Evolutionary conservation across 1,140 invertebrate species (phyloP).

Genomic region (Eubasilissa regina): DNA sequence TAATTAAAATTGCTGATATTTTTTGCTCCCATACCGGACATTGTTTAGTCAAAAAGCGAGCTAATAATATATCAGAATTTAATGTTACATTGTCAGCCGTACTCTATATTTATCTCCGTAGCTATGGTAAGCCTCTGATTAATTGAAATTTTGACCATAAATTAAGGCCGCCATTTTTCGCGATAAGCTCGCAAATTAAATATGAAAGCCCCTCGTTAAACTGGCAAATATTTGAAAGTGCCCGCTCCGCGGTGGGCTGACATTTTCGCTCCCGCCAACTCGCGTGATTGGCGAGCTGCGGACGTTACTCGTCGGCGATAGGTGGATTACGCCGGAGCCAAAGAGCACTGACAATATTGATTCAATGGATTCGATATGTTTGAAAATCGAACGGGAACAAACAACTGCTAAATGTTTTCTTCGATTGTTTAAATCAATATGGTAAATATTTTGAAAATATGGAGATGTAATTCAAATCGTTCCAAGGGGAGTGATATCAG

Average conservation of each 20-base stretch:
- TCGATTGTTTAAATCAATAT: not conserved
- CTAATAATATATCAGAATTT: conserved; percentile 26
- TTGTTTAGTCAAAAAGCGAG: not conserved
- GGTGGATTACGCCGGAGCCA: conserved; percentile 18
- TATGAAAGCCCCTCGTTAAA: conserved; percentile 35
- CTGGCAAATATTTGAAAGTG: conserved; percentile 30
- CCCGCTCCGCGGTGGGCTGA: not conserved
- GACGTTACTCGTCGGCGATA: not conserved
- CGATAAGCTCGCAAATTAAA: conserved; percentile 54
- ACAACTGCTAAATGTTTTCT: not conserved
- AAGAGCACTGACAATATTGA: not conserved
- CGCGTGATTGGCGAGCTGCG: not conserved
- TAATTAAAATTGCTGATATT: no score
- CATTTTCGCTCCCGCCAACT: conserved; percentile 1
- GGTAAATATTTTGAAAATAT: no score
- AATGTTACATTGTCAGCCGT: conserved; percentile 17
- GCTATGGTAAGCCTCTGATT: conserved; percentile 55
- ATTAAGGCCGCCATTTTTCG: conserved; percentile 54
- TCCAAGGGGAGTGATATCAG: no score
- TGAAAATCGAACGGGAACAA: conserved; percentile 6
- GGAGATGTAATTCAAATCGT: no score
- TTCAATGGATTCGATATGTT: not conserved
- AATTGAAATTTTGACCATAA: conserved; percentile 57
- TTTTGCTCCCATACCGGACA: no score
- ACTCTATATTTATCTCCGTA: conserved; percentile 32